Evolutionary conservation across 2,797 vertebrate species (phyloP), one percentile per base, ranked within the genome.

Genomic region (Darevskia nairensis): DNA sequence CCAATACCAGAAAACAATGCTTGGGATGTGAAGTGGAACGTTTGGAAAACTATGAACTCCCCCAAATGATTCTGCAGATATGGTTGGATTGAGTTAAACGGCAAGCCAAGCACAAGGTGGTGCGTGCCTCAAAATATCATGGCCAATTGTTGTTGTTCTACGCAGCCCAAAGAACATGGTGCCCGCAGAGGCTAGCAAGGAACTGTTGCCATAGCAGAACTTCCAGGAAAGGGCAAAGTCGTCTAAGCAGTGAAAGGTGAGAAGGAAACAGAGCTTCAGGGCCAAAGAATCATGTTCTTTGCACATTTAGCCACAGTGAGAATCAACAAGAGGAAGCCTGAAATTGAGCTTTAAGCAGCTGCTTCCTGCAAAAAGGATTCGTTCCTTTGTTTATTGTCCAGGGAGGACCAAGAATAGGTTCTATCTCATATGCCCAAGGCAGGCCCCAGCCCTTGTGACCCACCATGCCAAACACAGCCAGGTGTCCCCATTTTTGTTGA

Each of bases 311-410:
- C 90, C 88, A 85, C 55, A 91, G 86, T 91, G 91, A 94, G 93
- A 93, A 95, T 94, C 91, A 93, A 94, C 91, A 95, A 95, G 93
- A 96, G 95, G 95, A 96, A 96, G 94, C 94, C 94, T 94, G 94
- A 94, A 94, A 93, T 94, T 94, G 93, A 92, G 91, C 83, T 55
- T 94, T 92, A 92, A 93, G 92, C 94, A 96, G 95, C 93, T 95
- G 95, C 94, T 96, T 96, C 95, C 95, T 95, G 91, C 66, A 3
- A 87, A 91, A 84, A 92, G 93, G 91, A 93, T 89, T 93, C 93
- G 64, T n/a, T 75, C 81, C 92, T 86, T 92, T 93, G 89, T 68
- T 91, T 94, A 95, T 94, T 95, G 92, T 94, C 94, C 91, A 87
- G 90, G 86, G 92, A 94, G 89, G 93, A 75, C 93, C 94, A 94